A percentile compares a stretch with the other conserved stretches of the same genome.
These are phyloP conservation scores for Eupithecia centaureata DNA, from an alignment of 2,888 invertebrate species.

Conservation along the genomic window DNA sequence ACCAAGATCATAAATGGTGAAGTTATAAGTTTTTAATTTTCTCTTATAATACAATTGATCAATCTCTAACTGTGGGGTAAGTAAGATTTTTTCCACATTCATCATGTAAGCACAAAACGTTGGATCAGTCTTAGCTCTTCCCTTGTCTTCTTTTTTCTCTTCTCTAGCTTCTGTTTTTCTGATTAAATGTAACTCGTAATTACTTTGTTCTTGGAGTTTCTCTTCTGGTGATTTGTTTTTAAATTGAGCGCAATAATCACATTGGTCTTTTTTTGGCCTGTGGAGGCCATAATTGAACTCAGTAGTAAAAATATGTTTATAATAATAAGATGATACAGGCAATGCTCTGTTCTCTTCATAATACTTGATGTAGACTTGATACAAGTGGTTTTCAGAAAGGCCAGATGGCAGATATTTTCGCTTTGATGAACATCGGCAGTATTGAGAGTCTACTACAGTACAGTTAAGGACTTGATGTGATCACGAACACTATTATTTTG, in stretches of 20 bases:
- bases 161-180: conserved; percentile 17
- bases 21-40: conserved; percentile 6
- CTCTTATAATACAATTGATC: conserved; percentile 2
- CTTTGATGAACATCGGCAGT: conserved; percentile 20
- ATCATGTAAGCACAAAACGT: conserved; percentile 13
- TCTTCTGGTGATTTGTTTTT: conserved; percentile 17
- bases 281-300: conserved; percentile 37
- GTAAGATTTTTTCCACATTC: conserved; percentile 15
- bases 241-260: conserved; percentile 31
- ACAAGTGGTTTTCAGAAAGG: conserved; percentile 25
- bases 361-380: conserved; percentile 30
- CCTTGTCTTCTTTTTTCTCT: conserved; percentile 14
- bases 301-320: conserved; percentile 29
- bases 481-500: conserved; percentile 12
- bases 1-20: conserved; percentile 3
- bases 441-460: too few species aligned
- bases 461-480: conserved; percentile 15
- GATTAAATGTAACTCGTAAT: conserved; percentile 17
- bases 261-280: conserved; percentile 32
- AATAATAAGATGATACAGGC: conserved; percentile 26
- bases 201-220: conserved; percentile 11
- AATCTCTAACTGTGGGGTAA: conserved; percentile 3
- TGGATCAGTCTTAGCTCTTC: conserved; percentile 12
- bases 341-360: conserved; percentile 27
- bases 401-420: conserved; percentile 28